Base-by-base conservation (phyloP, 2,888 invertebrate species). In the Euzophera pinguis region DNA sequence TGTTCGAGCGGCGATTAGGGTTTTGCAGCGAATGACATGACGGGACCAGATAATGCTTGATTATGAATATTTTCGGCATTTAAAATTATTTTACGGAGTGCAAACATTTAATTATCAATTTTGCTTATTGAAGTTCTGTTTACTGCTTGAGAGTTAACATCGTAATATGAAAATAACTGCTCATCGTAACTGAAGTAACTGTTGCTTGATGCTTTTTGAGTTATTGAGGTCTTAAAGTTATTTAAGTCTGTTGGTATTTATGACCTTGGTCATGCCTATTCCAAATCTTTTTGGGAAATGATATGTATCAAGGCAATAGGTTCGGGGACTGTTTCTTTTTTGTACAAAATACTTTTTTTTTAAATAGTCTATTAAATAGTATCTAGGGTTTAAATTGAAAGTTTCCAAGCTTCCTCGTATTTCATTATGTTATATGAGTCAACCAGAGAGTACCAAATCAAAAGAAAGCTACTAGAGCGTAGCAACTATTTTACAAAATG, bases 1-100 rank as follows among this genome's bases (percentile, higher is more conserved):
- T 81, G 82, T 84, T 84, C 82, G 78, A 78, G 71, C 71, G 71
- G 73, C 75, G 78, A 81, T 86, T 82, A 78, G 69, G 69, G 71
- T 76, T 78, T 75, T 73, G 78, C 71, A 81, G 81, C 71, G 73
- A 78, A 79, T 77, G 76, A 71, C 73, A 73, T 76, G 78, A 73
- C 59, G 71, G 64, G 66, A 65, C 64, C 61, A 81, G 81, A 82
- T 82, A 81, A 82, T 77, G 73, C 74, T 76, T 77, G 75, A 79
- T 82, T 79, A 81, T 78, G 76, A 65, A 67, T 81, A 83, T 78
- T 76, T 76, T 68, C 61, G 60, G 67, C 67, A 61, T 65, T 68
- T 71, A 69, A 73, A 72, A 75, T 77, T 73, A 72, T 77, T 78
- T 73, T 66, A 72, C 57, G 62, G 60, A 65, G 68, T 67, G 69